phyloP scores from a whole-genome alignment of 2,113 vertebrate genomes.

The Anser cygnoides region DNA sequence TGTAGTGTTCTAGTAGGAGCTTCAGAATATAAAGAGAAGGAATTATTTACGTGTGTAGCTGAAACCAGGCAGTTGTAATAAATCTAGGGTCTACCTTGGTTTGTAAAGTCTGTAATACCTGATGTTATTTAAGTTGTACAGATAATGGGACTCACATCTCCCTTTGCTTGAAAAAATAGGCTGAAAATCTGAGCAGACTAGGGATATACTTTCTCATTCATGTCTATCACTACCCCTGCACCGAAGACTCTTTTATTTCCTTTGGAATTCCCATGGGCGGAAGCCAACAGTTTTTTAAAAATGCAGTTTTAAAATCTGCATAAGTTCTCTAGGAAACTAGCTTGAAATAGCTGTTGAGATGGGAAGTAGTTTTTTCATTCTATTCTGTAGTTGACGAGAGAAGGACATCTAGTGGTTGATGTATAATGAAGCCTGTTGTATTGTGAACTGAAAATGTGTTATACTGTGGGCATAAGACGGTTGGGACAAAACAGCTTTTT shows the following conservation, averaged over 20 bases:
- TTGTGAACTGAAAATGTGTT: background rate
- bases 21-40: background rate
- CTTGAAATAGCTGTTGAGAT: background rate
- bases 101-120: background rate
- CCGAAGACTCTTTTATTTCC: background rate
- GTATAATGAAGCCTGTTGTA: background rate
- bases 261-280: background rate
- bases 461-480: fast-evolving
- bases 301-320: background rate
- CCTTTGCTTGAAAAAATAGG: background rate
- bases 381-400: background rate
- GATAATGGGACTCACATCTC: background rate
- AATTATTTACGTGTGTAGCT: fast-evolving
- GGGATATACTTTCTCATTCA: background rate
- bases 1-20: background rate
- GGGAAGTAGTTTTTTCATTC: background rate
- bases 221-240: background rate
- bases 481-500: background rate
- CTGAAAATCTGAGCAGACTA: background rate
- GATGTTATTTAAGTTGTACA: background rate
- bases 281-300: background rate
- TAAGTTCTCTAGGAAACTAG: background rate
- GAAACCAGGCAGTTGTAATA: background rate
- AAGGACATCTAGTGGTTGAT: constrained; percentile 76
- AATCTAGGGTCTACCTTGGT: background rate